Base-by-base conservation (phyloP, 2,888 invertebrate species). In the Odontothrips loti region DNA sequence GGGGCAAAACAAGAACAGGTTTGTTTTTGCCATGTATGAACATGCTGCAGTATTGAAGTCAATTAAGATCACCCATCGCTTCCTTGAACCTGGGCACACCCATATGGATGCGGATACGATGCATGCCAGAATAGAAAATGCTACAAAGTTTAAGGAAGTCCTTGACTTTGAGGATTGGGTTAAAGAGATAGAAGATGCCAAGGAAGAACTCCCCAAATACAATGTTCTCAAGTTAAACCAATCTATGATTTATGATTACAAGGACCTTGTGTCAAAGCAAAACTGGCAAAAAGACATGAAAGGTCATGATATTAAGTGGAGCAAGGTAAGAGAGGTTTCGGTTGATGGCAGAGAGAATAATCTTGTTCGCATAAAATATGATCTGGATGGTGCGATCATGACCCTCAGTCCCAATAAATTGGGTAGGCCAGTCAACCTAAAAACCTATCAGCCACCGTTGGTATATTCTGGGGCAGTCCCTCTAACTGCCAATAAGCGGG, bases 1-100 rank as follows among this genome's bases (percentile, higher is more conserved):
- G 27, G 81, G 82, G 8, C 81, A 82, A 79, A 83, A 83, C 48
- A 82, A 80, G 75, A 82, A 82, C 23, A 17, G 82, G 47, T 82
- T 51, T 79, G 79, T 83, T 80, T 82, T 83, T 80, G 81, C 79
- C 15, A 20, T 83, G 63, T 82, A 81, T 43, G 63, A 80, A n/a
- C 80, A 79, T 75, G 82, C 79, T 63, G 80, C 47, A 17, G n/a
- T 48, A 4, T 20, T 15, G 6, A 23, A 48, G 17, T 2, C 27
- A 8, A 51, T 81, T 29, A 20, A 81, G 17, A 79, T 79, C 8
- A 79, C n/a, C 2, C 79, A 81, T 29, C 17, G 29, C 3, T 81
- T 81, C 29, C 23, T 81, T 20, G 81, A 79, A 34, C 48, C 47
- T 20, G 79, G 81, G 20, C 81, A 81, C n/a, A 79, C 79, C 15